Conservation (phyloP, 1,140 invertebrate genomes). For the Drosophila pectinifera region DNA sequence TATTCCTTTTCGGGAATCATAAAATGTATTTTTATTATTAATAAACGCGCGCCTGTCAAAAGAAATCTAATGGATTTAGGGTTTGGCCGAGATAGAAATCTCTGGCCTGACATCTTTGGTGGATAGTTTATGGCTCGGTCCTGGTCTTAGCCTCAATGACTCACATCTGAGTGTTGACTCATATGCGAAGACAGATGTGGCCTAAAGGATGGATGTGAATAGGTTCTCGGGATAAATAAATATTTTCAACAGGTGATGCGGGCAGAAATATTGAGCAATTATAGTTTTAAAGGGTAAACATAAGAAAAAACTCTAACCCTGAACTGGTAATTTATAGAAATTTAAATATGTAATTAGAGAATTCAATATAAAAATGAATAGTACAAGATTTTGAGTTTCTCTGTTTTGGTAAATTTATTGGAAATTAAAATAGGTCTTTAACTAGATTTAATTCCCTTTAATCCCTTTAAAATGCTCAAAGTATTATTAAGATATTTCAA, state of each 20-base stretch:
- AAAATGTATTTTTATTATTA: conserved; percentile 76
- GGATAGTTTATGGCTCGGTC: conserved; percentile 59
- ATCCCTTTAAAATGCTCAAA: too few relatives aligned
- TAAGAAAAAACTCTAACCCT: background rate
- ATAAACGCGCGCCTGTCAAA: conserved; percentile 72
- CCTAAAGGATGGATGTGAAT: conserved; percentile 1
- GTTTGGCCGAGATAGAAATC: conserved; percentile 64
- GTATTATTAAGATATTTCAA: too few relatives aligned
- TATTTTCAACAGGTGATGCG: conserved; percentile 34
- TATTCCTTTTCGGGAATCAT: conserved; percentile 53
- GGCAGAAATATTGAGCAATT: background rate
- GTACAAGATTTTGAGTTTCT: too few relatives aligned
- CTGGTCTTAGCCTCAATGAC: conserved; percentile 37
- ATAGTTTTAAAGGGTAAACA: background rate
- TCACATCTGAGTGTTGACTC: conserved; percentile 37
- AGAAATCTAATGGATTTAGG: conserved; percentile 69
- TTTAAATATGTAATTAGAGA: background rate
- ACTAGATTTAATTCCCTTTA: too few relatives aligned
- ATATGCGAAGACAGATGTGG: conserved; percentile 24
- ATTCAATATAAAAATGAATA: background rate
- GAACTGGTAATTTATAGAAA: too few relatives aligned
- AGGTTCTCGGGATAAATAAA: background rate
- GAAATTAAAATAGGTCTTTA: too few relatives aligned
- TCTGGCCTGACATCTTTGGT: conserved; percentile 55
- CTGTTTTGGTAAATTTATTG: too few relatives aligned